Conservation (phyloP, 2,797 vertebrate species). For the Selene dorsalis region DNA sequence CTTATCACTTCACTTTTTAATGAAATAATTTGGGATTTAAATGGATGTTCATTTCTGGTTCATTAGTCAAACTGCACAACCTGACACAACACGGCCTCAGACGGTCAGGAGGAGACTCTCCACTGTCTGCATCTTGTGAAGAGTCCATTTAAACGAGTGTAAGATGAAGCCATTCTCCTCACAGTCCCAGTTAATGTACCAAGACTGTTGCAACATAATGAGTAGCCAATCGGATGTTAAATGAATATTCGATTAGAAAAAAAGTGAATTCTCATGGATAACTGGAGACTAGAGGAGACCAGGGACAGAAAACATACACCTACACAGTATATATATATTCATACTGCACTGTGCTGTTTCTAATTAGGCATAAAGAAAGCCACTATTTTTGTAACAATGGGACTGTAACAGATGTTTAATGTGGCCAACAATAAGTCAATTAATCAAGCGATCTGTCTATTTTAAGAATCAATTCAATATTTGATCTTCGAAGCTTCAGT, state of each 20-base stretch:
- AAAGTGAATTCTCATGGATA: neutral
- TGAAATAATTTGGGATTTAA: neutral
- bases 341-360: neutral
- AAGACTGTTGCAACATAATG: constrained; percentile 2
- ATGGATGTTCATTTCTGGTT: constrained; percentile 14
- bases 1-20: neutral
- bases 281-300: neutral
- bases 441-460: neutral
- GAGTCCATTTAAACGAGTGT: constrained; percentile 16
- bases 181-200: constrained; percentile 30
- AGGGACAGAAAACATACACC: neutral
- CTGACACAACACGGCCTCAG: constrained; percentile 17
- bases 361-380: neutral
- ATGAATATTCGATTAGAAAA: constrained; percentile 20
- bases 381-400: neutral
- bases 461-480: neutral
- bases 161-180: constrained; percentile 15
- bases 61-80: constrained; percentile 30
- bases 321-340: too few species aligned
- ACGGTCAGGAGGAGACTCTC: constrained; percentile 6
- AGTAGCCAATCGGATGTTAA: neutral
- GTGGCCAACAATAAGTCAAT: constrained; percentile 1
- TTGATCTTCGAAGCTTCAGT: neutral
- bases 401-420: constrained; percentile 28
- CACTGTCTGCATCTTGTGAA: neutral